Base-by-base conservation (phyloP, 2,797 vertebrate genomes). In the Amniataba percoides region DNA sequence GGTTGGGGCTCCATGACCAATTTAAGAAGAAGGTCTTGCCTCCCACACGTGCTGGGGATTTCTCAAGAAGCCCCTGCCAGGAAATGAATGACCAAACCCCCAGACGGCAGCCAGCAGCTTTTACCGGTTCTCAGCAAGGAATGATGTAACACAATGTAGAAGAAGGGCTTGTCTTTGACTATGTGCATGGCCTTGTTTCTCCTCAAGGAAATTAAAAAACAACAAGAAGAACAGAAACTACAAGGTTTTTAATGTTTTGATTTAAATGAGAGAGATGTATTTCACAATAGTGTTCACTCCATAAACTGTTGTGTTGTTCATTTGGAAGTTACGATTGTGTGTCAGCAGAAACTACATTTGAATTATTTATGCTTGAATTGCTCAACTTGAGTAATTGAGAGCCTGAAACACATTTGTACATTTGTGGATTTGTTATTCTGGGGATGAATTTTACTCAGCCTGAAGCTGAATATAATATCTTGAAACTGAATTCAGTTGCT, bases 1-100 rank as follows among this genome's bases (percentile, higher is more conserved):
- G 4, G 23, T 43, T 15, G 0, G 8, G 5, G 0, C 0, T 4
- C 1, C 18, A 16, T 70, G 59, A 27, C 88, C 85, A 80, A 73
- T 74, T 87, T 62, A 63, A 69, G 74, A 65, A 21, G 0, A 5
- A 1, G 4, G 8, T 0, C 6, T 51, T 0, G 19, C 5, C 60
- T 51, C 61, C 18, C 16, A 2, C 78, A 70, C 7, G 39, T 78
- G 27, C 19, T 7, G 77, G 83, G 78, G 60, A 79, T 79, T 90
- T 87, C 21, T 65, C 3, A 45, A 27, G 0, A 0, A 36, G 4
- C 5, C 0, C 52, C 14, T 86, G 43, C 67, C 80, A 15, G 84
- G 82, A 88, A 92, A 77, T 21, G 0, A 25, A 1, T 2, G 14
- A 5, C 15, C 49, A 14, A 46, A 12, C 23, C 59, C 42, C 27